Evolutionary conservation across 2,113 vertebrate genomes (phyloP).

Genomic region (Mustela nigripes): DNA sequence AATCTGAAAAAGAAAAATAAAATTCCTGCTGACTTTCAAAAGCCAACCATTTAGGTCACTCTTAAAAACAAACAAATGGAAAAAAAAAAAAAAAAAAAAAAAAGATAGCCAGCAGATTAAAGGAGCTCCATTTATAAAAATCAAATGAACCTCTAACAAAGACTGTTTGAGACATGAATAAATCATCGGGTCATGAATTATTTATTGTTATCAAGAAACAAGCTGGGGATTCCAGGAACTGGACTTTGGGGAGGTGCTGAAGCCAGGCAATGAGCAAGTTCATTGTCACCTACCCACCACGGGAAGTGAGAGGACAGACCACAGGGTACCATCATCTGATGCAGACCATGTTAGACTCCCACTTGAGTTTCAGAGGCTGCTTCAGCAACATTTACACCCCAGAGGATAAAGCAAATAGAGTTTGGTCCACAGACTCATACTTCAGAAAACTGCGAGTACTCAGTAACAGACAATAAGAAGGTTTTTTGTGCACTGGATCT

Average conservation of each 20-base stretch:
- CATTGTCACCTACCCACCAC: neutral
- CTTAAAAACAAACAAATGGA: neutral
- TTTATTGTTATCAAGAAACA: constrained; percentile 75
- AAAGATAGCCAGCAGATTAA: constrained; percentile 75
- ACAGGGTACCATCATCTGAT: accelerated
- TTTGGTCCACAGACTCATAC: neutral
- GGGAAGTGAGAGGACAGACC: neutral
- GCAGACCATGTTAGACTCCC: neutral
- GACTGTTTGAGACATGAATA: constrained; percentile 80
- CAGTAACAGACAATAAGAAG: neutral
- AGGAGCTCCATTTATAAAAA: constrained; percentile 79
- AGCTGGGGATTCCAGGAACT: constrained; percentile 46
- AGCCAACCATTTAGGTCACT: constrained; percentile 70
- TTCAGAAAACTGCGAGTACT: neutral
- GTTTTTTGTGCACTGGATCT: neutral
- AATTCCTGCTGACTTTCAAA: constrained; percentile 73
- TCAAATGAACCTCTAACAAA: constrained; percentile 79
- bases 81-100: too few relatives aligned
- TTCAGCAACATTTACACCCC: neutral
- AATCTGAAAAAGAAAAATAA: constrained; percentile 67
- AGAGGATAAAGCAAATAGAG: neutral
- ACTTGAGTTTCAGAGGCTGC: neutral
- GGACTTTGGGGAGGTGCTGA: neutral
- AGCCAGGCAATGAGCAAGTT: neutral
- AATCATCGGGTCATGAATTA: constrained; percentile 75